Evolutionary conservation across 2,888 invertebrate species (phyloP).

Genomic region (Galerucella pusilla): DNA sequence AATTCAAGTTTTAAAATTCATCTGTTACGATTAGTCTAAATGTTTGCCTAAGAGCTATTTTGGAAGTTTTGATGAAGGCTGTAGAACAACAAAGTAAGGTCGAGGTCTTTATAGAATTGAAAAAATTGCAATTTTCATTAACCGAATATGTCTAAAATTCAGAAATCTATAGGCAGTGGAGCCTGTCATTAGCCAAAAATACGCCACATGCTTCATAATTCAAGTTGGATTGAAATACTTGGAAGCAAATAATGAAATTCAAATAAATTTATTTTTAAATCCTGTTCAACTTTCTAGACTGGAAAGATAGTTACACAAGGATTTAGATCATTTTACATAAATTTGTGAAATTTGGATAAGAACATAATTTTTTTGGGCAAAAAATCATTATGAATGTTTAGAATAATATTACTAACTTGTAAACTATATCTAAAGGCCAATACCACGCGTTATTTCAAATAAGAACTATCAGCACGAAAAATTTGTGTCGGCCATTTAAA

Average conservation of each 20-base stretch:
- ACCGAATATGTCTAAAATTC: not conserved
- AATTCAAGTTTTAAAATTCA: too few species aligned
- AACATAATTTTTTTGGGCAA: not conserved
- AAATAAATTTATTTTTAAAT: conserved; percentile 4
- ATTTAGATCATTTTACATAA: conserved; percentile 7
- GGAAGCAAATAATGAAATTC: conserved; percentile 1
- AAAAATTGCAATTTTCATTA: too few species aligned
- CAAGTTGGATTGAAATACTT: conserved; percentile 10
- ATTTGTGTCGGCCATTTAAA: too few species aligned
- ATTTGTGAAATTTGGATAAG: not conserved
- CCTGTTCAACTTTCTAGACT: conserved; percentile 8
- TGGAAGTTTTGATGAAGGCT: too few species aligned
- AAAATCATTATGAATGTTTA: not conserved
- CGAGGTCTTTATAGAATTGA: too few species aligned
- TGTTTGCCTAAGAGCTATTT: too few species aligned
- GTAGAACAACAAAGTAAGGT: too few species aligned
- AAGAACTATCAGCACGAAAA: too few species aligned
- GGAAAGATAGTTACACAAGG: conserved; percentile 17
- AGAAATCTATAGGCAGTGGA: not conserved
- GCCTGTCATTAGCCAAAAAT: too few species aligned
- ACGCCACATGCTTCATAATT: not conserved
- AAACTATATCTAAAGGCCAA: not conserved
- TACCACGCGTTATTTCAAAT: too few species aligned
- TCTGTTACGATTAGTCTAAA: too few species aligned
- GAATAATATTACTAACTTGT: not conserved